Percentiles rank a stretch among this genome's conserved stretches.
Evolutionary conservation across 2,888 invertebrate genomes (phyloP).

Genomic region (Drosophila paramelanica): DNA sequence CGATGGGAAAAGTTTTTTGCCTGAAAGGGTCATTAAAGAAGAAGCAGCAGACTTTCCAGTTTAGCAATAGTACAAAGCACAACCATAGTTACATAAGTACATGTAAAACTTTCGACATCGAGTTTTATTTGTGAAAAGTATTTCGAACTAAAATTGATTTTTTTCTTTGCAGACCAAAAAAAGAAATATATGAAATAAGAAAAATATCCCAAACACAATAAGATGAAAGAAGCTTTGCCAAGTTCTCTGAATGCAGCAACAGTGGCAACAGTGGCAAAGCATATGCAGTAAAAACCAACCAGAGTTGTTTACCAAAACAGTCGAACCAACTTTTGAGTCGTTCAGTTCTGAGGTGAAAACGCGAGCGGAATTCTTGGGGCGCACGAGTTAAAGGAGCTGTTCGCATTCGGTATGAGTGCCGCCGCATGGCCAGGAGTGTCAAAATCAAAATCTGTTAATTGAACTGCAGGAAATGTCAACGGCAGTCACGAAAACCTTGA

Average conservation of each 20-base stretch:
- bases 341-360: background rate
- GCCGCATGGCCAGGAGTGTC: conserved; percentile 17
- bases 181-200: background rate
- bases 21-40: conserved; percentile 52
- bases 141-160: conserved; percentile 55
- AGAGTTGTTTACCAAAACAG: background rate
- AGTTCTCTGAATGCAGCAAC: conserved; percentile 34
- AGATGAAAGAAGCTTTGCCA: conserved; percentile 41
- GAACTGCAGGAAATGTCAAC: conserved; percentile 50
- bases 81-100: conserved; percentile 11
- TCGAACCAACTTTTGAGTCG: background rate
- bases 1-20: conserved; percentile 50
- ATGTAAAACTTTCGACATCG: conserved; percentile 44
- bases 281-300: background rate
- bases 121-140: conserved; percentile 45
- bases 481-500: conserved; percentile 53
- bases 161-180: conserved; percentile 31
- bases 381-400: background rate
- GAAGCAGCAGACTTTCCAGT: conserved; percentile 20
- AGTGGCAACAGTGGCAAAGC: conserved; percentile 3
- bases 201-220: background rate
- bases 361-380: background rate
- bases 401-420: conserved; percentile 12
- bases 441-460: conserved; percentile 45
- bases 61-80: background rate